These are phyloP conservation scores for Nymphalis polychloros DNA, from an alignment of 2,888 invertebrate species.

Conservation along the genomic window DNA sequence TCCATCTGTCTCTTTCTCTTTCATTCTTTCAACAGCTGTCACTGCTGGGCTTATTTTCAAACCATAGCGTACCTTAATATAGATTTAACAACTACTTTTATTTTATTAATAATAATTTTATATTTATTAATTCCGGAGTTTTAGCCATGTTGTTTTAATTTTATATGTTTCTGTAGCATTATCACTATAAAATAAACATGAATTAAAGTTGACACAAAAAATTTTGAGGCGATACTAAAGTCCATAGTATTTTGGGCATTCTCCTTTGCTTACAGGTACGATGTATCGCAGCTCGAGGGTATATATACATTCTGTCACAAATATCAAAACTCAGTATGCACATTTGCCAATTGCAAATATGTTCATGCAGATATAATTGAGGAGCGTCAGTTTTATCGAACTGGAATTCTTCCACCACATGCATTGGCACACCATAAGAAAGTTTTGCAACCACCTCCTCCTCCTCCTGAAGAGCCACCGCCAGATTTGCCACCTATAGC, in stretches of 20 bases:
- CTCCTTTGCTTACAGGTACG: background rate
- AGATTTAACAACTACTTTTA: slow-evolving; percentile 2
- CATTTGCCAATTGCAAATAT: too few relatives aligned
- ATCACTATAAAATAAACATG: background rate
- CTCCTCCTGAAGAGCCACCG: too few relatives aligned
- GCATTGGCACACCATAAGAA: too few relatives aligned
- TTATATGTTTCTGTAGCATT: background rate
- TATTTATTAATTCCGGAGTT: slow-evolving; percentile 2
- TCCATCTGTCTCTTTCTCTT: background rate
- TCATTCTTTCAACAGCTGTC: slow-evolving; percentile 3
- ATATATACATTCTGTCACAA: too few relatives aligned
- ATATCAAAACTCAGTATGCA: too few relatives aligned
- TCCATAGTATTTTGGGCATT: background rate
- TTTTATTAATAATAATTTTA: background rate
- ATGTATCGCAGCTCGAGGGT: too few relatives aligned
- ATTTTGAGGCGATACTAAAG: background rate
- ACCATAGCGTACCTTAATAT: slow-evolving; percentile 3
- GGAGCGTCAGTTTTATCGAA: too few relatives aligned
- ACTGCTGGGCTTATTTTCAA: slow-evolving; percentile 1
- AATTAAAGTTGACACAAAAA: background rate
- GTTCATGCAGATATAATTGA: too few relatives aligned
- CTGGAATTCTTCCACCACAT: too few relatives aligned
- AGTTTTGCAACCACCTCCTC: too few relatives aligned
- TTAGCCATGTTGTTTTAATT: background rate
- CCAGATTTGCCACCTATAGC: too few relatives aligned